These are phyloP conservation scores for Micronycteris hirsuta DNA, from an alignment of 2,113 vertebrate species.

Conservation along the genomic window DNA sequence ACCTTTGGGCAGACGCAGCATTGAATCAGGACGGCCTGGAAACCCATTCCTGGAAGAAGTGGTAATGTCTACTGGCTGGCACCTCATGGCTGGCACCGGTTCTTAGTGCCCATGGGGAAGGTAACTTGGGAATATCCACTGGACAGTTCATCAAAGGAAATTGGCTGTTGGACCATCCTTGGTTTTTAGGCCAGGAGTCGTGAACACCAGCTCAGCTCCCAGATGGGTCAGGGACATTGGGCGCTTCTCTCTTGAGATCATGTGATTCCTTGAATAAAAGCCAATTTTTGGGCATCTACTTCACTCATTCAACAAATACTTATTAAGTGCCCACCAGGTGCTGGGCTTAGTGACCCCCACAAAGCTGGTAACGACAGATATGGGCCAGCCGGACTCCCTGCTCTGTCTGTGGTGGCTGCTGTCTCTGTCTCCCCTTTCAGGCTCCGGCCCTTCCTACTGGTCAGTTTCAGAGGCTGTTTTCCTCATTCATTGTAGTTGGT, in stretches of 20 bases:
- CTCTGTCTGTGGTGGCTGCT: neutral
- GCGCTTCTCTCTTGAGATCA: neutral
- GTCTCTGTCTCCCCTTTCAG: neutral
- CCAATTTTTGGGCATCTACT: neutral
- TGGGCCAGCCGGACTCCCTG: accelerated
- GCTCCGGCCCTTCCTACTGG: neutral
- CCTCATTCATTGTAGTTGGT: neutral
- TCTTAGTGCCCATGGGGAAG: neutral
- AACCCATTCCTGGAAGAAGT: neutral
- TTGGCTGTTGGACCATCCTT: neutral
- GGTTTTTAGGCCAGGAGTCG: neutral
- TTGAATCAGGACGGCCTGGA: neutral
- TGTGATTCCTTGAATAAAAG: neutral
- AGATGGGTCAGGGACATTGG: neutral
- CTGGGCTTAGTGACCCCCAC: neutral
- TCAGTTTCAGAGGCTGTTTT: neutral
- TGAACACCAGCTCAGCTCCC: neutral
- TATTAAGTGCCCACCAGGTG: neutral
- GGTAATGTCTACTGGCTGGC: too few relatives aligned
- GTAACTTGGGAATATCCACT: neutral
- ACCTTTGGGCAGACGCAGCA: neutral
- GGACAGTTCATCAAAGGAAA: neutral
- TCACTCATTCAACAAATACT: neutral
- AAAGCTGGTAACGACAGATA: neutral
- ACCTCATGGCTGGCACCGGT: neutral